Evolutionary conservation across 2,113 vertebrate species (phyloP), one percentile per base, ranked within the genome.

Genomic region (Amblyornis subalaris): DNA sequence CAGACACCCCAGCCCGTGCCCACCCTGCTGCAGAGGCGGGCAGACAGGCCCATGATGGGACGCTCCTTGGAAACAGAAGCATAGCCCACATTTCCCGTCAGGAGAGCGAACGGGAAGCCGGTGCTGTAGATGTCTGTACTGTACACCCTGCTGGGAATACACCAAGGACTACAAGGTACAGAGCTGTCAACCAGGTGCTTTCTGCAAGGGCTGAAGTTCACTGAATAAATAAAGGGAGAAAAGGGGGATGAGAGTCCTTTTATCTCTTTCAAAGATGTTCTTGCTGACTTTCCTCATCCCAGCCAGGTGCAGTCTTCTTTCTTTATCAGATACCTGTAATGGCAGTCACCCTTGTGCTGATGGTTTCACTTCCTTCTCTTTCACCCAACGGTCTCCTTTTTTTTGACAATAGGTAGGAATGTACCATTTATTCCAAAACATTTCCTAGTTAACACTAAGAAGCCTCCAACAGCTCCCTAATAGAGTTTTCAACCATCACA

Each of bases 181-280:
- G 90, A 95, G 90, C 94, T 91, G 93, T 94, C 96, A 96, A 18
- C 73, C 70, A 92, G 91, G 89, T 94, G 86, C 92, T 89, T 95
- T 88, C 91, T 91, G 84, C 94, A 79, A 96, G 91, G 66, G 48
- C 86, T 94, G 88, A 95, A 85, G 88, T 71, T 91, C 89, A 96
- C 88, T 96, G 77, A 95, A 95, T 95, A 95, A 97, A 92, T 95
- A 96, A 95, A 91, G 45, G 88, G 71, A 76, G 64, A 65, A 92
- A 92, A 67, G 85, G 77, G 74, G 93, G 72, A 85, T 71, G 74
- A 91, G 71, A 92, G 51, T 73, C 54, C 58, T 96, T 96, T 93
- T 44, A 77, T 66, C 57, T 75, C 89, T 87, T 91, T 92, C 92
- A 92, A 70, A 95, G 55, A 58, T 50, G 48, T 51, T 90, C 85